A percentile compares a stretch with the other conserved stretches of the same genome.
Conservation (phyloP, 2,888 invertebrate species). For the Nephrotoma appendiculata region DNA sequence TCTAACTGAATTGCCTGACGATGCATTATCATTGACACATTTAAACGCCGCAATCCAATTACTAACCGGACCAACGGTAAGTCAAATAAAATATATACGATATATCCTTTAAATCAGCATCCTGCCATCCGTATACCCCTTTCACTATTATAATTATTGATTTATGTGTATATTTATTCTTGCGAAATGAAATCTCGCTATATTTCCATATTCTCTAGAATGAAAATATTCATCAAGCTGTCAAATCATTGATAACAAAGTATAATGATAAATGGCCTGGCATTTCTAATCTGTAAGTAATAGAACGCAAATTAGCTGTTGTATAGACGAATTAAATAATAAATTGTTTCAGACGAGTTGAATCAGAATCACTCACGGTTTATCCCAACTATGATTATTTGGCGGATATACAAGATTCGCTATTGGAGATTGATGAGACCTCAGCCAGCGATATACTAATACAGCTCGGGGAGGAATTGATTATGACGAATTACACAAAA, state of each 20-base stretch:
- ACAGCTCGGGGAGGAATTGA: slow-evolving; percentile 63
- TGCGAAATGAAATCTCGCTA: neutral
- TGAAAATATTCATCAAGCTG: slow-evolving; percentile 49
- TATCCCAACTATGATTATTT: slow-evolving; percentile 32
- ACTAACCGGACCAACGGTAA: slow-evolving; percentile 69
- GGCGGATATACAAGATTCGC: slow-evolving; percentile 29
- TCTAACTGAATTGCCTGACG: slow-evolving; percentile 24
- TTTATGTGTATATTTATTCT: neutral
- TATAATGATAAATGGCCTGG: slow-evolving; percentile 38
- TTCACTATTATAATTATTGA: neutral
- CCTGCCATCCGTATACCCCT: neutral
- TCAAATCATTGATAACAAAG: slow-evolving; percentile 47
- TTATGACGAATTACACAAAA: slow-evolving; percentile 56
- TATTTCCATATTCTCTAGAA: slow-evolving; percentile 33
- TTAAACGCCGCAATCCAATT: slow-evolving; percentile 67
- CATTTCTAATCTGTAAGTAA: slow-evolving; percentile 27
- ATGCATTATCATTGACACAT: slow-evolving; percentile 47
- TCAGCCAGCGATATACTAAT: slow-evolving; percentile 47
- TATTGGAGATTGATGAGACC: slow-evolving; percentile 34
- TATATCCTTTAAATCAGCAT: neutral
- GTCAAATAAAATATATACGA: slow-evolving; percentile 17
- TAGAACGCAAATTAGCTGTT: neutral
- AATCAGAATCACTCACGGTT: slow-evolving; percentile 24
- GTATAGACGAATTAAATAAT: neutral
- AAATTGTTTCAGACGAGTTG: slow-evolving; percentile 23